Base-by-base conservation (phyloP, 2,113 vertebrate species). In the Kryptolebias marmoratus region DNA sequence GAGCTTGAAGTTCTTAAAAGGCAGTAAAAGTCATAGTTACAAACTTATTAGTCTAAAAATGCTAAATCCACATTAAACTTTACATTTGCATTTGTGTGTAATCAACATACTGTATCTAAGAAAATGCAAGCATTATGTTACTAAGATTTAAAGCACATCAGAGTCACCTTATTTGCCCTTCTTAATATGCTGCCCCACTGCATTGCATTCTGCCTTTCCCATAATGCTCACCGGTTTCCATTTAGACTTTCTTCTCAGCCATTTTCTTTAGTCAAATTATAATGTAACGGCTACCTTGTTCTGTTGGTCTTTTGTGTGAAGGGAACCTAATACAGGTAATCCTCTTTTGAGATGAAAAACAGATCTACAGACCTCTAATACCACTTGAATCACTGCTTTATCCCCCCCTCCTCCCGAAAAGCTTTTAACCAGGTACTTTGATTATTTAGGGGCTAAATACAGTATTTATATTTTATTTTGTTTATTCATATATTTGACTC, bases 221-320 rank as follows among this genome's bases (percentile, higher is more conserved):
- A 78, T 70, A 77, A 76, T 82, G 84, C 77, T 80, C 22, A 81
- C 81, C 69, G 84, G 80, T 87, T 88, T 75, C 85, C 72, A 12
- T 55, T 53, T 68, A 80, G 75, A 87, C 84, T 85, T 87, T 84
- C 85, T 79, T 63, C 59, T 77, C 85, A 45, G 75, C 58, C 50
- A 50, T 80, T 59, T 31, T 49, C 42, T 79, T 66, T 73, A 61
- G 68, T 80, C 31, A 87, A 91, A 92, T 92, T 92, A 90, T 87
- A 91, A 89, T 88, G 89, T 91, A 91, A 91, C 72, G 49, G 75
- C 89, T 86, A 90, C 91, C 88, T 85, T 56, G 70, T 81, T 87
- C 88, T 92, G 86, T 88, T 90, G 84, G 59, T 87, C 92, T 87
- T 93, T 93, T 93, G 90, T 93, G 79, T 70, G 48, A 47, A 75